Conservation (phyloP, 2,113 vertebrate species). For the Brienomyrus longianalis region DNA sequence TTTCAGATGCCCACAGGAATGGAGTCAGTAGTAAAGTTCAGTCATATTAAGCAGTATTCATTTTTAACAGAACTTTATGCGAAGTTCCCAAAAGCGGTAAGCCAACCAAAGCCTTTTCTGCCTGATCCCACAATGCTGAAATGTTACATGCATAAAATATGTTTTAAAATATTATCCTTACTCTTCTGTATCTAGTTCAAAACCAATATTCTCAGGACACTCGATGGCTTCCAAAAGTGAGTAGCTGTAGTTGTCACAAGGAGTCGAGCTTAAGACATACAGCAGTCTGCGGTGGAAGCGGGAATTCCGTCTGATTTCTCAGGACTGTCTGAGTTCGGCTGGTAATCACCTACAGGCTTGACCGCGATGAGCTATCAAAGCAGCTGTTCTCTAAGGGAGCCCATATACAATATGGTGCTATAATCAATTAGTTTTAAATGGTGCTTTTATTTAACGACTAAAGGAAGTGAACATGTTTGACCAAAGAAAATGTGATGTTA, state of each 20-base stretch:
- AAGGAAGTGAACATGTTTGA: slow-evolving; percentile 46
- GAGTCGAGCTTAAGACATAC: neutral
- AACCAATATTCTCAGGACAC: neutral
- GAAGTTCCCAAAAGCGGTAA: neutral
- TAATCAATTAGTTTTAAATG: slow-evolving; percentile 34
- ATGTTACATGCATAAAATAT: slow-evolving; percentile 5
- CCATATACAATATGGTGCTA: slow-evolving; percentile 49
- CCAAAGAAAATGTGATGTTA: slow-evolving; percentile 39
- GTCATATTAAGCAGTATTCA: neutral
- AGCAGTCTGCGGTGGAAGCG: neutral
- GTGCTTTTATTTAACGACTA: slow-evolving; percentile 50
- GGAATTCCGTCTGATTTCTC: neutral
- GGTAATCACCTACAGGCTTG: neutral
- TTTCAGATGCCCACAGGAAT: neutral
- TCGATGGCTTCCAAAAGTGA: neutral
- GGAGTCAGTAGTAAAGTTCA: neutral
- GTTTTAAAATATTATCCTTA: slow-evolving; percentile 6
- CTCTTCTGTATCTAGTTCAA: neutral
- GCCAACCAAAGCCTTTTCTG: neutral
- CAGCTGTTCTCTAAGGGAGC: neutral
- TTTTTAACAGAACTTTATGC: neutral
- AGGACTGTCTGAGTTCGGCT: neutral
- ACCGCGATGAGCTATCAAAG: neutral
- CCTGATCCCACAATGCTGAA: neutral
- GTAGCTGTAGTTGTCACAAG: neutral